These are phyloP conservation scores for Clarias platycephalus DNA, from an alignment of 2,797 vertebrate genomes.

Conservation along the genomic window DNA sequence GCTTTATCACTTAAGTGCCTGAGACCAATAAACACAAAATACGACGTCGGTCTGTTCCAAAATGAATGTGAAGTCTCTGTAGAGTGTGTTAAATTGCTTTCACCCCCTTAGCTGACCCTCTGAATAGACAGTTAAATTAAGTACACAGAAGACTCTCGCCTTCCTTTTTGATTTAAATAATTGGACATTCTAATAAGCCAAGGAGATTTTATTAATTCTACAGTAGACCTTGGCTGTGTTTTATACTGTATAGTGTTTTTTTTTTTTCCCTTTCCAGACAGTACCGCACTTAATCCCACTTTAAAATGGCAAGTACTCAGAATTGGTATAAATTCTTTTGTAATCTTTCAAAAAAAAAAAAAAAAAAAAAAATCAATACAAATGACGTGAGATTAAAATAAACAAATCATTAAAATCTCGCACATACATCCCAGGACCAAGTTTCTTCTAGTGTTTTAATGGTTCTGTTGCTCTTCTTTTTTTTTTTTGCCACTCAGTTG, in stretches of 20 bases:
- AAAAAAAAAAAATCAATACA: constrained; percentile 51
- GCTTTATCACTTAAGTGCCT: constrained; percentile 66
- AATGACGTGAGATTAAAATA: constrained; percentile 39
- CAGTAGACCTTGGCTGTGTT: constrained; percentile 31
- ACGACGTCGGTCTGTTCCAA: constrained; percentile 62
- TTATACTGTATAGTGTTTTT: constrained; percentile 27
- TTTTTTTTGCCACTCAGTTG: constrained; percentile 26
- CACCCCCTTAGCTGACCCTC: constrained; percentile 66
- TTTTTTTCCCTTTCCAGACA: constrained; percentile 29
- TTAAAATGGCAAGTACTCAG: constrained; percentile 28
- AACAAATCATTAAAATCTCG: neutral
- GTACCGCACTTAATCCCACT: constrained; percentile 29
- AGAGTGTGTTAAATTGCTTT: constrained; percentile 75
- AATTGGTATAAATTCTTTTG: constrained; percentile 10
- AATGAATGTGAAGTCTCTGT: constrained; percentile 61
- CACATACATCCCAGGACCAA: neutral
- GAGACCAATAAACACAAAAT: constrained; percentile 68
- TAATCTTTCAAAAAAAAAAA: constrained; percentile 38
- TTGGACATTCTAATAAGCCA: constrained; percentile 56
- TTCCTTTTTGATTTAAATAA: constrained; percentile 58
- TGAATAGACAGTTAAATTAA: constrained; percentile 68
- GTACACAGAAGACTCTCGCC: constrained; percentile 60
- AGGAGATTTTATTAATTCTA: constrained; percentile 50
- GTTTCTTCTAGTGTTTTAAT: neutral
- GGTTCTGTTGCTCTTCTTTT: constrained; percentile 15